A percentile compares a stretch with the other conserved stretches of the same genome.
Conservation (phyloP, 2,113 vertebrate species). For the Campylorhamphus procurvoides region DNA sequence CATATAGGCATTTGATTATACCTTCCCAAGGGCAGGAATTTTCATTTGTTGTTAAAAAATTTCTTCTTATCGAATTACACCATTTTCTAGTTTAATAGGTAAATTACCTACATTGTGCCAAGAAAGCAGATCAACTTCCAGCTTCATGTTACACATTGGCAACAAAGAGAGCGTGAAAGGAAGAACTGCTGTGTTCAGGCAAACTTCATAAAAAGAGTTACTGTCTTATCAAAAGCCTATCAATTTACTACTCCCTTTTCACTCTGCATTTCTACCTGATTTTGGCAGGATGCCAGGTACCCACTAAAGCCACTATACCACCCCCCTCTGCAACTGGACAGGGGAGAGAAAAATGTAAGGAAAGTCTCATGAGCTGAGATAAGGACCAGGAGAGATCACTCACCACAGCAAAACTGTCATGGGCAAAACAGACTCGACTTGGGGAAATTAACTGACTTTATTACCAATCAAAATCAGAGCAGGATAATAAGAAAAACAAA, state of each 20-base stretch:
- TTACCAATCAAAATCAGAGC: neutral
- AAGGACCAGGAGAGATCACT: neutral
- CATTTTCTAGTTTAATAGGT: neutral
- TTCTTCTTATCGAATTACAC: neutral
- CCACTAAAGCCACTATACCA: neutral
- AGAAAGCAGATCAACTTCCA: neutral
- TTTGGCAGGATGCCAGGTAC: neutral
- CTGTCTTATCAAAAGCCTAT: neutral
- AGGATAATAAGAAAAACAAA: neutral
- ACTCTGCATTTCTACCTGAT: neutral
- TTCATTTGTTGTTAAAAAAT: neutral
- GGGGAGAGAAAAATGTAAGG: neutral
- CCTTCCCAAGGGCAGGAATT: neutral
- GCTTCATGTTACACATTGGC: neutral
- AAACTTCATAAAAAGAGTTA: slow-evolving; percentile 4
- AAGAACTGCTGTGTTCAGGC: neutral
- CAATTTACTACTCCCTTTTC: neutral
- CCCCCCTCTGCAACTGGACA: neutral
- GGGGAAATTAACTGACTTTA: neutral
- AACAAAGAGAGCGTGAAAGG: neutral
- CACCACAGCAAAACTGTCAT: neutral
- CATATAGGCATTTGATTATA: slow-evolving; percentile 3
- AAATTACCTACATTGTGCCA: neutral
- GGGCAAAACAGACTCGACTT: neutral
- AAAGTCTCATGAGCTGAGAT: neutral